Percentiles rank a stretch among this genome's conserved stretches.
Conservation (phyloP, 2,797 vertebrate species). For the Sphenopsis melanotis region DNA sequence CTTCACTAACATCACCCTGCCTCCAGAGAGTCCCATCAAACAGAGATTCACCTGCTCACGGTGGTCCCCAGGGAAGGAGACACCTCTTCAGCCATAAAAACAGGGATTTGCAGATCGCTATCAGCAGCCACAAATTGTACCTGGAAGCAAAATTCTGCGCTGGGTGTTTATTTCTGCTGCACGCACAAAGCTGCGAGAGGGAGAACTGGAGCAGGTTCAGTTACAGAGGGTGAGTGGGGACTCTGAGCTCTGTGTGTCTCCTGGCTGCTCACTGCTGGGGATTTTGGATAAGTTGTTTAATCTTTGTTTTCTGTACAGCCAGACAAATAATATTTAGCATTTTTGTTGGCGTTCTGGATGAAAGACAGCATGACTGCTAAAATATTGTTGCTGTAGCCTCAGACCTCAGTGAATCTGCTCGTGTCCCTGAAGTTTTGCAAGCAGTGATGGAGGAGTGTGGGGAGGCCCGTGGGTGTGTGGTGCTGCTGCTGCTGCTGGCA, state of each 20-base stretch:
- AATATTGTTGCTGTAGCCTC: background rate
- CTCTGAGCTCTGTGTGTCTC: background rate
- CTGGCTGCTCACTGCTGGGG: background rate
- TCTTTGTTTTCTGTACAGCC: background rate
- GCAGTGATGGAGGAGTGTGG: fast-evolving
- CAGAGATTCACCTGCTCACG: background rate
- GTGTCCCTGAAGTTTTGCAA: background rate
- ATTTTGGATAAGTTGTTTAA: background rate
- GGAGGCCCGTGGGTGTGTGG: background rate
- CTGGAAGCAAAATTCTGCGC: background rate
- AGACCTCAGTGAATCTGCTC: background rate
- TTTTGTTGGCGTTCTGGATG: background rate
- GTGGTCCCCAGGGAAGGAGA: background rate
- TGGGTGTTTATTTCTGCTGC: background rate
- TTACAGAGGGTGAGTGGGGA: background rate
- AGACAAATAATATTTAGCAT: background rate
- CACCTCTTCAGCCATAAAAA: background rate
- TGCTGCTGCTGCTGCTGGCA: background rate
- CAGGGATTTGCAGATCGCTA: background rate
- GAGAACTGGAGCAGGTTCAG: background rate
- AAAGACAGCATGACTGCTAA: background rate
- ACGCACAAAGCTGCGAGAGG: background rate
- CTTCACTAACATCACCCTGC: background rate
- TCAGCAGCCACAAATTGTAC: background rate
- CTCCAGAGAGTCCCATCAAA: background rate